Conservation (phyloP, 37 sponge, comb jelly and placozoan species). For the Hormiphora californensis region DNA sequence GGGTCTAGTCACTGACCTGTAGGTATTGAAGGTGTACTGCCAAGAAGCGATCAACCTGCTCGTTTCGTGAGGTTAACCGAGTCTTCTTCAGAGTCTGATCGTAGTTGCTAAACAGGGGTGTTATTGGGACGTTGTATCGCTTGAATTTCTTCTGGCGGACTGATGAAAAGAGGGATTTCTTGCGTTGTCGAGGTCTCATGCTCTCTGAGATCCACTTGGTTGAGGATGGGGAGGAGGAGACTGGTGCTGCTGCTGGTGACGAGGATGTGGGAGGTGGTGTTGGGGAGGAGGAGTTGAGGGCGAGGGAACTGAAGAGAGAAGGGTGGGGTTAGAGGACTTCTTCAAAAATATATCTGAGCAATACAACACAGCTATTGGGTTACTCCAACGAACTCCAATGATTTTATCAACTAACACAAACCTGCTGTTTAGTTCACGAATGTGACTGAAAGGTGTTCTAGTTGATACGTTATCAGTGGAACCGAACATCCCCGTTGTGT, state of each 20-base stretch:
- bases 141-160: conserved; percentile 50
- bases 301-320: conserved; percentile 32
- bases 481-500: background rate
- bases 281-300: background rate
- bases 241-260: background rate
- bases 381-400: too few species aligned
- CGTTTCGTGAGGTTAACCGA: background rate
- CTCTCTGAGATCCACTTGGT: conserved; percentile 55
- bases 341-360: too few species aligned
- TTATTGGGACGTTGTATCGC: conserved; percentile 31
- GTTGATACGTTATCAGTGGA: conserved; percentile 36
- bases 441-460: too few species aligned
- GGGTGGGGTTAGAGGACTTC: too few species aligned
- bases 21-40: conserved; percentile 37
- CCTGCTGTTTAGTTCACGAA: too few species aligned
- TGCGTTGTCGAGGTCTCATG: conserved; percentile 23
- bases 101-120: conserved; percentile 45
- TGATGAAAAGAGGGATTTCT: conserved; percentile 52
- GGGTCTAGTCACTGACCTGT: background rate
- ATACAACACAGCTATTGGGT: too few species aligned
- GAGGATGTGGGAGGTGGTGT: background rate
- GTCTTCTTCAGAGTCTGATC: conserved; percentile 53
- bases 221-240: background rate
- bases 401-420: too few species aligned
- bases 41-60: conserved; percentile 14